Percentiles rank a stretch among this genome's conserved stretches.
Evolutionary conservation across 2,797 vertebrate species (phyloP).

Genomic region (Clamator glandarius): DNA sequence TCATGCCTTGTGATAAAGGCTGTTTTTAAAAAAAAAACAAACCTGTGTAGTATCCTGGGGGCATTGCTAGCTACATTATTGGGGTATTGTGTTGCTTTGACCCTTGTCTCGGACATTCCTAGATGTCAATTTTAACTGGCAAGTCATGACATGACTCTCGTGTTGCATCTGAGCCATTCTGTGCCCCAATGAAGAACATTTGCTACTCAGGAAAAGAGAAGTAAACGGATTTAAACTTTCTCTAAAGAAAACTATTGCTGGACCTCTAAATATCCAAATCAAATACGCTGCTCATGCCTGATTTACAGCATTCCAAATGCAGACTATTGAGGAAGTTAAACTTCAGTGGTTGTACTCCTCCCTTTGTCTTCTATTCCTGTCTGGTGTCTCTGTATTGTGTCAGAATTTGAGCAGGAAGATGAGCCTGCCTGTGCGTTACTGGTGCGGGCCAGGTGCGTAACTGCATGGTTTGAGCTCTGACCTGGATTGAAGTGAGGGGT

Average conservation of each 20-base stretch:
- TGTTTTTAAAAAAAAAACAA: conserved; percentile 22
- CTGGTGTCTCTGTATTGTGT: conserved; percentile 70
- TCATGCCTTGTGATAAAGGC: conserved; percentile 72
- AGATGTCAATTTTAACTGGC: conserved; percentile 67
- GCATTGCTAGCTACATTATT: conserved; percentile 56
- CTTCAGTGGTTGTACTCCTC: conserved; percentile 68
- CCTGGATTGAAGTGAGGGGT: neutral
- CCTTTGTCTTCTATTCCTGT: conserved; percentile 74
- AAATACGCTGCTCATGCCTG: conserved; percentile 36
- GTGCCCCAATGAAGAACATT: conserved; percentile 66
- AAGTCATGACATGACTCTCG: conserved; percentile 62
- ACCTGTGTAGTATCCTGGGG: neutral
- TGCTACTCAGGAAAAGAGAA: conserved; percentile 66
- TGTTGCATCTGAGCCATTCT: conserved; percentile 64
- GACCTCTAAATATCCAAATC: conserved; percentile 58
- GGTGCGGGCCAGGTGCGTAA: neutral
- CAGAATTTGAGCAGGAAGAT: conserved; percentile 15
- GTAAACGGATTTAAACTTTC: conserved; percentile 63
- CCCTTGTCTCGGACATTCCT: conserved; percentile 51
- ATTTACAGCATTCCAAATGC: conserved; percentile 64
- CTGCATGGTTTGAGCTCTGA: conserved; percentile 51
- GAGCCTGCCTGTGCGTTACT: neutral
- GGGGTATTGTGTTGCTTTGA: conserved; percentile 64
- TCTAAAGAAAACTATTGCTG: conserved; percentile 52
- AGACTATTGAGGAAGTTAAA: conserved; percentile 66